Evolutionary conservation across 2,113 vertebrate genomes (phyloP), one percentile per base, ranked within the genome.

Genomic region (Cheirogaleus medius): DNA sequence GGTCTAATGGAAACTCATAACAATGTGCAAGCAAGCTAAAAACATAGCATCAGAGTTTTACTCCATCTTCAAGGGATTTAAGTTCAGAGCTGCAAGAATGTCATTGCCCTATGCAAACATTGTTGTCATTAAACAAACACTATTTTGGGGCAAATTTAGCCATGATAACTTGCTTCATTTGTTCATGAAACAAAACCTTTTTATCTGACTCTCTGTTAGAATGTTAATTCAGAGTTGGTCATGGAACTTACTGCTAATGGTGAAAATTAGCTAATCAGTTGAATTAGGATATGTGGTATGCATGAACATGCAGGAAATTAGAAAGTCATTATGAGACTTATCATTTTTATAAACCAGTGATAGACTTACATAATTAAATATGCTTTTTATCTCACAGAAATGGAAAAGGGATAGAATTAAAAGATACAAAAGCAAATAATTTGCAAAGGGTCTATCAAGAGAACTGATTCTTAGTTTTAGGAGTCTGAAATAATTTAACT

Each of bases 401-500:
- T 47, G 6, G 29, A 0, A 76, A 90, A 29, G 29, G 64, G 12
- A 69, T 3, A 68, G 1, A 54, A 78, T 69, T 54, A 54, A 89
- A 85, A 77, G n/a, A 80, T 47, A 4, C 20, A 64, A 86, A 90
- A 64, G 5, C 29, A 21, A 96, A 66, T 52, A 81, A 21, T 3
- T 63, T 73, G 7, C 12, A 83, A 86, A 94, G n/a, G 5, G 8
- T 52, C 39, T n/a, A 39, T 4, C 25, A 29, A 76, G 17, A 77
- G 4, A 94, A 95, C 71, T 64, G 17, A 56, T 76, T 54, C 68
- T 56, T 7, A 44, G 1, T 93, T 87, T 86, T 68, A 60, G 8
- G 56, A 90, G 78, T 91, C 18, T 71, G 81, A 87, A 85, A 69
- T 85, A 84, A 87, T 54, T 84, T 63, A 82, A 77, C 8, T 86